Conservation (phyloP, 2,113 vertebrate species). For the Gambusia holbrooki region DNA sequence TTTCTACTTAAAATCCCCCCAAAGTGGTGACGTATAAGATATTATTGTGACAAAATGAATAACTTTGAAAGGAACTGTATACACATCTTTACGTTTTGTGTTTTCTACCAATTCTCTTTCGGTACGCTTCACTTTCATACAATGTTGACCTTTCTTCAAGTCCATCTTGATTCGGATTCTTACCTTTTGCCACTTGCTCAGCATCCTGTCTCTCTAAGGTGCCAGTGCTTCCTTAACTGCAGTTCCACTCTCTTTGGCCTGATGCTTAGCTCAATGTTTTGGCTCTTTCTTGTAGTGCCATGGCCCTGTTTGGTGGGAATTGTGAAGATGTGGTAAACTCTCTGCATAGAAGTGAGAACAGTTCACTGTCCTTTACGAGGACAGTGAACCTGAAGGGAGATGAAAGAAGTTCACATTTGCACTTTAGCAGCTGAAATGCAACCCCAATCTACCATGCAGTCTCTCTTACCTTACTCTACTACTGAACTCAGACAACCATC, state of each 20-base stretch:
- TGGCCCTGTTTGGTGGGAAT: constrained; percentile 48
- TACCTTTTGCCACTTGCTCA: constrained; percentile 7
- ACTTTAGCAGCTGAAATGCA: constrained; percentile 84
- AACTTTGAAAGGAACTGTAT: not conserved
- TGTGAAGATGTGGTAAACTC: constrained; percentile 44
- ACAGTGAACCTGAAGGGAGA: constrained; percentile 97
- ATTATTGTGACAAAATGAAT: not conserved
- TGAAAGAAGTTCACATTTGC: constrained; percentile 96
- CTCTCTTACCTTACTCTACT: constrained; percentile 52
- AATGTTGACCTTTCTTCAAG: not conserved
- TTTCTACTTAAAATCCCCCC: not conserved
- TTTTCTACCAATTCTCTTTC: not conserved
- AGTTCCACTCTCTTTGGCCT: constrained; percentile 7
- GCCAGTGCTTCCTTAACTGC: constrained; percentile 24
- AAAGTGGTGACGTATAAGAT: not conserved
- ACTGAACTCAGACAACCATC: constrained; percentile 42
- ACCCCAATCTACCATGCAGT: constrained; percentile 77
- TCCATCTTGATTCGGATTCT: not conserved
- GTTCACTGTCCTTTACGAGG: constrained; percentile 92
- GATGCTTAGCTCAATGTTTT: constrained; percentile 23
- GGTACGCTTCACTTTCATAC: not conserved
- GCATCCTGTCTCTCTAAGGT: constrained; percentile 28
- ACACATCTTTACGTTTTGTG: not conserved
- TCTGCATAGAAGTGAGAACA: constrained; percentile 76
- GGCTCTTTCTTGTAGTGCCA: constrained; percentile 27